Evolutionary conservation across 2,113 vertebrate species (phyloP).

Genomic region (Xenus cinereus): DNA sequence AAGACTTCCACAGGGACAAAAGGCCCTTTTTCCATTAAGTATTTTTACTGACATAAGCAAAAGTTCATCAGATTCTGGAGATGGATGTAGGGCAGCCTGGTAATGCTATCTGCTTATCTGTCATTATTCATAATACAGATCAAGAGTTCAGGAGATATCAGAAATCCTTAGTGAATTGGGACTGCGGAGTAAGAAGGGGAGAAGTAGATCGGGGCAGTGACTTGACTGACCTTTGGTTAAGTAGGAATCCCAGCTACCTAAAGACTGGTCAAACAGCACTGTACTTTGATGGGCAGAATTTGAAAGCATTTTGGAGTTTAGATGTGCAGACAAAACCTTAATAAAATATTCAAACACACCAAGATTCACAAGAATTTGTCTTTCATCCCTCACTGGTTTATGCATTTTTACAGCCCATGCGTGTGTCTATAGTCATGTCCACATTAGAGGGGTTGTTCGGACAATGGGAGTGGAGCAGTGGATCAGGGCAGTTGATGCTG

Average conservation of each 20-base stretch:
- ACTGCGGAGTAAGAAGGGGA: neutral
- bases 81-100: neutral
- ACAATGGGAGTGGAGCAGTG: neutral
- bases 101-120: neutral
- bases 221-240: neutral
- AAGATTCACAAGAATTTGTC: neutral
- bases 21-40: neutral
- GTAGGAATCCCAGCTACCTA: neutral
- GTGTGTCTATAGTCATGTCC: neutral
- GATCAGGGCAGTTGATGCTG: fast-evolving
- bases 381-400: neutral
- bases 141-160: neutral
- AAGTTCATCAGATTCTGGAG: neutral
- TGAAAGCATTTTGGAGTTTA: neutral
- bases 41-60: neutral
- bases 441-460: no score
- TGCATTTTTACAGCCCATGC: neutral
- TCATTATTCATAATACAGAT: constrained; percentile 15
- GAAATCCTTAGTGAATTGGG: neutral
- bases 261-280: neutral
- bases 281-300: neutral
- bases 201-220: neutral
- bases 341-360: neutral
- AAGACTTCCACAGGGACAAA: neutral
- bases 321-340: neutral